Conservation (phyloP, 1,140 invertebrate genomes). For the Trachelipus rathkii region DNA sequence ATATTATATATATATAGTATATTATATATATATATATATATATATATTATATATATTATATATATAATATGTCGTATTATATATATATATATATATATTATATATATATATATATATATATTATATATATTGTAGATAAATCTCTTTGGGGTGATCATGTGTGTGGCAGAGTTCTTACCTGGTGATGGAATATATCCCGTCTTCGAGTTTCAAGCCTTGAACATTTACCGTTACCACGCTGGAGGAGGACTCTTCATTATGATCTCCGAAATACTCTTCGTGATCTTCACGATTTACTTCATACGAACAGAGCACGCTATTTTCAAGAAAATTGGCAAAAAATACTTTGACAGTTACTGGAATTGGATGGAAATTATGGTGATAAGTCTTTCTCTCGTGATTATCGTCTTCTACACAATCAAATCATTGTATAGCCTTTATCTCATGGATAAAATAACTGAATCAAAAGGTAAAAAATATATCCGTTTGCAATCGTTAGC, state of each 20-base stretch:
- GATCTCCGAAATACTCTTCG: conserved; percentile 38
- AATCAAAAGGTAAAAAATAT: conserved; percentile 37
- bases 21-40: conserved; percentile 9
- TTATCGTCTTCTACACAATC: conserved; percentile 42
- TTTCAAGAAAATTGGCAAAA: conserved; percentile 35
- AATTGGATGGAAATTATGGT: conserved; percentile 41
- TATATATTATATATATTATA: conserved; percentile 1
- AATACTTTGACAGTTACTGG: conserved; percentile 43
- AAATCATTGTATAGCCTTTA: conserved; percentile 39
- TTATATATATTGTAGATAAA: conserved; percentile 48
- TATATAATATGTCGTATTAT: no score
- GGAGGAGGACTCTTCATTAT: conserved; percentile 31
- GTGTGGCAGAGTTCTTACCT: conserved; percentile 55
- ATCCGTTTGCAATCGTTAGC: conserved; percentile 39
- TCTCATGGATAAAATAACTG: conserved; percentile 31
- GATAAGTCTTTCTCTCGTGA: conserved; percentile 35
- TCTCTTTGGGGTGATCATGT: conserved; percentile 54
- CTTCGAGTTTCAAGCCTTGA: conserved; percentile 55
- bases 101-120: conserved; percentile 7
- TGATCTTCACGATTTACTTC: conserved; percentile 44
- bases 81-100: conserved; percentile 3
- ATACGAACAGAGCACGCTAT: conserved; percentile 31
- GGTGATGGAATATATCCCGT: conserved; percentile 55
- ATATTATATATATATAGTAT: no score
- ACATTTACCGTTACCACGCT: conserved; percentile 36